These are phyloP conservation scores for Nylanderia fulva DNA, from an alignment of 1,140 invertebrate genomes.

Conservation along the genomic window DNA sequence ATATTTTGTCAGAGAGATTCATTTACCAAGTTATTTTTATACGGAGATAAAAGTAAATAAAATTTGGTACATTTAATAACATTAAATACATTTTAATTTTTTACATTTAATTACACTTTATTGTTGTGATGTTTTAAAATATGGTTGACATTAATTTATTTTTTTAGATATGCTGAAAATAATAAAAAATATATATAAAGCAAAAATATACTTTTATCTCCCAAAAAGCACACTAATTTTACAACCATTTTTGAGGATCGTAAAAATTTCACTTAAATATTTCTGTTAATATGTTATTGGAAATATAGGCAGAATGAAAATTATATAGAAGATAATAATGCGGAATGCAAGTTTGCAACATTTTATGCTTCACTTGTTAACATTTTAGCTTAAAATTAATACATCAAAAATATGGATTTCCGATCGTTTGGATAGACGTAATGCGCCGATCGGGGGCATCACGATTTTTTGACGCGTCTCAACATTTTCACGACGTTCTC, in stretches of 20 bases:
- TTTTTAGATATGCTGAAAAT: background rate
- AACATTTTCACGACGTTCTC: constrained; percentile 26
- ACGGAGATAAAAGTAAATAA: background rate
- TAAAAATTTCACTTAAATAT: constrained; percentile 4
- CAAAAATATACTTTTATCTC: no score
- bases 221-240: background rate
- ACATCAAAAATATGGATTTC: background rate
- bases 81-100: no score
- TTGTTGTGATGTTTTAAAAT: background rate
- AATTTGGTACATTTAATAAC: no score
- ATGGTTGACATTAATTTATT: background rate
- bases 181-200: no score
- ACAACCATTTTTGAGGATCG: background rate
- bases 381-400: background rate
- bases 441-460: constrained; percentile 2
- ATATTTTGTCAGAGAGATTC: no score
- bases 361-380: background rate
- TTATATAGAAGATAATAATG: background rate
- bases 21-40: background rate
- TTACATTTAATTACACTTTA: no score
- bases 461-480: constrained; percentile 35
- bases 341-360: no score
- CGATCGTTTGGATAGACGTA: background rate
- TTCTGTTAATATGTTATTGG: background rate
- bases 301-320: background rate